Conservation (phyloP, 2,888 invertebrate species). For the Branchellion lobata region DNA sequence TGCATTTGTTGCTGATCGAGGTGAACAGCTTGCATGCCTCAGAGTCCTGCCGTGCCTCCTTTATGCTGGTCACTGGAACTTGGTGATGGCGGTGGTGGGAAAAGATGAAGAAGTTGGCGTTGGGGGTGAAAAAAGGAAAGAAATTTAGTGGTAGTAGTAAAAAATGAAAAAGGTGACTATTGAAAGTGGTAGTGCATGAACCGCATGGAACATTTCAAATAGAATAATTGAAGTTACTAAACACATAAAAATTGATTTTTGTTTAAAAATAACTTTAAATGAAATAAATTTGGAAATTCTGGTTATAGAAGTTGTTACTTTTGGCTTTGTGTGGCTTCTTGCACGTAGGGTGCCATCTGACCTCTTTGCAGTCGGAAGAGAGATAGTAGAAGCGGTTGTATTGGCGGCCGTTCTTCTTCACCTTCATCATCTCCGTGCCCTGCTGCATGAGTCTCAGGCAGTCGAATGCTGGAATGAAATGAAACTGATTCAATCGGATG, state of each 20-base stretch:
- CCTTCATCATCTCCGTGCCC: slow-evolving; percentile 67
- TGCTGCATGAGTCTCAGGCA: slow-evolving; percentile 67
- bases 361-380: slow-evolving; percentile 65
- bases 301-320: too few species aligned
- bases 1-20: slow-evolving; percentile 66
- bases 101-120: too few species aligned
- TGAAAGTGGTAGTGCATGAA: too few species aligned
- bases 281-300: too few species aligned
- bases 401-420: slow-evolving; percentile 66
- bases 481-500: neutral
- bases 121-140: too few species aligned
- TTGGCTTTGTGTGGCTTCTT: slow-evolving; percentile 68
- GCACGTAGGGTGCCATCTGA: slow-evolving; percentile 68
- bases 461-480: slow-evolving; percentile 66
- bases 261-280: too few species aligned
- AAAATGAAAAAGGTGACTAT: too few species aligned
- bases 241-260: too few species aligned
- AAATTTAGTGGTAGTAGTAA: too few species aligned
- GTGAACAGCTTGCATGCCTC: slow-evolving; percentile 64
- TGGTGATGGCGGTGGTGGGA: too few species aligned
- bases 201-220: too few species aligned
- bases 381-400: slow-evolving; percentile 67
- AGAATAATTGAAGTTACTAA: too few species aligned
- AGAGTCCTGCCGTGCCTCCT: slow-evolving; percentile 66
- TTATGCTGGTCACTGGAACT: slow-evolving; percentile 65